Conservation (phyloP, 2,888 invertebrate species). For the Tipula lateralis region DNA sequence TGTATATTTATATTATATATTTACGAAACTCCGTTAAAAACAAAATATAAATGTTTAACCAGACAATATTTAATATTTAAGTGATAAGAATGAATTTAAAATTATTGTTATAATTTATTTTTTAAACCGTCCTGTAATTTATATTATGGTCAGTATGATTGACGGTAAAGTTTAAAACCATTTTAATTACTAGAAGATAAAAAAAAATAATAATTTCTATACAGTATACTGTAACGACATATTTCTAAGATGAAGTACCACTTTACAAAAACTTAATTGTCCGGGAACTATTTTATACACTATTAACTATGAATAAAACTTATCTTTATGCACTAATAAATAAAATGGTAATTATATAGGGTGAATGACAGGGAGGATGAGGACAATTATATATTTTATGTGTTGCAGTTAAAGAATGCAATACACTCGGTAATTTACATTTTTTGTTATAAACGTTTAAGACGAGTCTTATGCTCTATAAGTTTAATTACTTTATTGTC, state of each 20-base stretch:
- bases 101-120: background rate
- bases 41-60: background rate
- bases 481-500: too few relatives aligned
- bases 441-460: too few relatives aligned
- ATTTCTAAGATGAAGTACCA: background rate
- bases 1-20: background rate
- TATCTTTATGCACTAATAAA: background rate
- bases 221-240: background rate
- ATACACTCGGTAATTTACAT: background rate
- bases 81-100: background rate
- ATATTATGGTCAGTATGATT: background rate
- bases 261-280: background rate
- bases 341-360: background rate
- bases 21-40: background rate
- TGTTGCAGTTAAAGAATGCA: background rate
- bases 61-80: conserved; percentile 7
- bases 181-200: background rate
- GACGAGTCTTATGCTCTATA: too few relatives aligned
- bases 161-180: background rate
- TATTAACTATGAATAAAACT: background rate
- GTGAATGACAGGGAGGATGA: background rate
- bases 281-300: background rate
- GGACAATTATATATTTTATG: background rate
- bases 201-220: too few relatives aligned
- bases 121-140: background rate